Base-by-base conservation (phyloP, 2,113 vertebrate species). In the Mobula birostris region DNA sequence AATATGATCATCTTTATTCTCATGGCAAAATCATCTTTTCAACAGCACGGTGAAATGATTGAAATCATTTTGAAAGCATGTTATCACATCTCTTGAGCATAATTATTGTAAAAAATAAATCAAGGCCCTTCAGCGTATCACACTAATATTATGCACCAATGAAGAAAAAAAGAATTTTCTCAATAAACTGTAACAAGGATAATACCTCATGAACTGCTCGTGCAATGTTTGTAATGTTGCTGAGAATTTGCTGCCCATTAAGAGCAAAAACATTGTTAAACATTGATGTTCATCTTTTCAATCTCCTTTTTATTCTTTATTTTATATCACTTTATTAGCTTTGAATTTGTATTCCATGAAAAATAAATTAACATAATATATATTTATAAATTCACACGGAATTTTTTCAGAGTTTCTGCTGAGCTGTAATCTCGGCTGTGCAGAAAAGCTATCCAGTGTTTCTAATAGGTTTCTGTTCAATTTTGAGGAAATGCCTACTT, bases 101-200 rank as follows among this genome's bases (percentile, higher is more conserved):
- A 58, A 87, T 68, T 14, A 36, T 87, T 85, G 56, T 85, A 87
- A 61, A 85, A 87, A 87, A 61, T 87, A 87, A 87, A 61, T 2
- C 83, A 61, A 36, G 78, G 48, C 56, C 40, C 48, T 85, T 85
- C 11, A 85, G 27, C 21, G 12, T 5, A 40, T 80, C 4, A 85
- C 11, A 61, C 56, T 87, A 87, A 61, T 61, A 83, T 24, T 7
- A 29, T 58, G 14, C 14, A 24, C 4, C 29, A 87, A 87, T 87
- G 83, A 87, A 56, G 29, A 61, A 61, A 87, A 61, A 29, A 87
- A 29, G 83, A n/a, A 56, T 14, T 29, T 87, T 48, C 24, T 27
- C 40, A 83, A 56, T 48, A 27, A 6, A 56, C 17, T 19, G 80
- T 24, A 36, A 83, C 3, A 32, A 79, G 15, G 9, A 15, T 83